phyloP scores from a whole-genome alignment of 2,888 invertebrate genomes.

The Melieria picta region DNA sequence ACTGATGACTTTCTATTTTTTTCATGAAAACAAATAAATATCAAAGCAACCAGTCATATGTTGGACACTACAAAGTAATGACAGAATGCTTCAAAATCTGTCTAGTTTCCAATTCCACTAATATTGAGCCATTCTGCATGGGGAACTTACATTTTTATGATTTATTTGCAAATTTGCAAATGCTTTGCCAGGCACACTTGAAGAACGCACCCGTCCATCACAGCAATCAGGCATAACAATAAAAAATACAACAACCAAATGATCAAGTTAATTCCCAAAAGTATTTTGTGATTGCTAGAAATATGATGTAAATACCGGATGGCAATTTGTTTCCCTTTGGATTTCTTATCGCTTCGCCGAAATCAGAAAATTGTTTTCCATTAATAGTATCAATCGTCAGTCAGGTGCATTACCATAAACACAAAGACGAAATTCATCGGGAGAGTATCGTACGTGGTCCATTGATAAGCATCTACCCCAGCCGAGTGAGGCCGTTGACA shows the following conservation, averaged over 20 bases:
- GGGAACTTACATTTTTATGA: too few relatives aligned
- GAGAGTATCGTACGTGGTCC: constrained; percentile 24
- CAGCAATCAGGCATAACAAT: constrained; percentile 11
- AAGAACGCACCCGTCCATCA: neutral
- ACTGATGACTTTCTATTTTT: too few relatives aligned
- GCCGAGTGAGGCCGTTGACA: neutral
- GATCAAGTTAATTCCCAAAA: constrained; percentile 40
- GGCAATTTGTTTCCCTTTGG: constrained; percentile 55
- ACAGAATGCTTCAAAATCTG: too few relatives aligned
- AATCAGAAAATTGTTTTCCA: constrained; percentile 45
- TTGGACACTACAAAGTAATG: too few relatives aligned
- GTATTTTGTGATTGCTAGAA: constrained; percentile 27
- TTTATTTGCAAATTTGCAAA: neutral
- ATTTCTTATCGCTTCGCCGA: constrained; percentile 45
- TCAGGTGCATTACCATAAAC: constrained; percentile 23
- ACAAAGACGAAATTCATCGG: constrained; percentile 12
- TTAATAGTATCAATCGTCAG: constrained; percentile 37
- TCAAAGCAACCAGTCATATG: too few relatives aligned
- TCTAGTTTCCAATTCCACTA: too few relatives aligned
- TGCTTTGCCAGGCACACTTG: neutral
- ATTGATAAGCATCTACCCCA: constrained; percentile 34
- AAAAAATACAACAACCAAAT: constrained; percentile 26
- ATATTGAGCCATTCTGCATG: too few relatives aligned
- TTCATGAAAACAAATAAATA: too few relatives aligned
- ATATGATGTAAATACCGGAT: constrained; percentile 39